Conservation (phyloP, 2,888 invertebrate species). For the Caradrina kadenii region DNA sequence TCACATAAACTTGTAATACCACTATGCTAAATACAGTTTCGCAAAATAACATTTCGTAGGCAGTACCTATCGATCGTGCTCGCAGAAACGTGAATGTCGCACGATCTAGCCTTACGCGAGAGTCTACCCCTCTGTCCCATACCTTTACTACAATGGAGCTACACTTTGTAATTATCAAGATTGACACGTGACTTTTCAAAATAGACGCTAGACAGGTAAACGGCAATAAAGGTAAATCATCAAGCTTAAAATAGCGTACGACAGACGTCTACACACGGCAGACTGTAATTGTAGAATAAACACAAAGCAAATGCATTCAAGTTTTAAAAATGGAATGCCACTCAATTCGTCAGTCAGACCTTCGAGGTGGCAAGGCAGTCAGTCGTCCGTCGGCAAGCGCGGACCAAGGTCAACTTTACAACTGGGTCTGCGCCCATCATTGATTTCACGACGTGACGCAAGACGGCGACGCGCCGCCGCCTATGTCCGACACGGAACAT, state of each 20-base stretch:
- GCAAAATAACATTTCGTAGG: slow-evolving; percentile 57
- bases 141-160: slow-evolving; percentile 35
- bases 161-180: slow-evolving; percentile 3
- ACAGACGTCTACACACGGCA: slow-evolving; percentile 45
- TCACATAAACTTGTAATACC: slow-evolving; percentile 43
- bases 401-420: slow-evolving; percentile 87
- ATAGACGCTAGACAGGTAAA: slow-evolving; percentile 1
- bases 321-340: slow-evolving; percentile 64
- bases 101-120: slow-evolving; percentile 46
- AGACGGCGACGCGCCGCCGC: slow-evolving; percentile 70
- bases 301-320: slow-evolving; percentile 48
- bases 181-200: slow-evolving; percentile 18
- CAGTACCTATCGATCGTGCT: slow-evolving; percentile 55
- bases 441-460: slow-evolving; percentile 87
- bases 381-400: slow-evolving; percentile 63
- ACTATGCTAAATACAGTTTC: slow-evolving; percentile 51
- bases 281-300: slow-evolving; percentile 43
- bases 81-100: slow-evolving; percentile 60
- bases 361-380: slow-evolving; percentile 62
- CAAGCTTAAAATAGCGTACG: slow-evolving; percentile 31
- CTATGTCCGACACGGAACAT: slow-evolving; percentile 72
- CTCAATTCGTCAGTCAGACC: slow-evolving; percentile 59
- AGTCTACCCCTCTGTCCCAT: slow-evolving; percentile 48
- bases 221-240: slow-evolving; percentile 27
- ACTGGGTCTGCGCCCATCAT: slow-evolving; percentile 83